Conservation (phyloP, 1,140 invertebrate species). For the Drosophila lini region DNA sequence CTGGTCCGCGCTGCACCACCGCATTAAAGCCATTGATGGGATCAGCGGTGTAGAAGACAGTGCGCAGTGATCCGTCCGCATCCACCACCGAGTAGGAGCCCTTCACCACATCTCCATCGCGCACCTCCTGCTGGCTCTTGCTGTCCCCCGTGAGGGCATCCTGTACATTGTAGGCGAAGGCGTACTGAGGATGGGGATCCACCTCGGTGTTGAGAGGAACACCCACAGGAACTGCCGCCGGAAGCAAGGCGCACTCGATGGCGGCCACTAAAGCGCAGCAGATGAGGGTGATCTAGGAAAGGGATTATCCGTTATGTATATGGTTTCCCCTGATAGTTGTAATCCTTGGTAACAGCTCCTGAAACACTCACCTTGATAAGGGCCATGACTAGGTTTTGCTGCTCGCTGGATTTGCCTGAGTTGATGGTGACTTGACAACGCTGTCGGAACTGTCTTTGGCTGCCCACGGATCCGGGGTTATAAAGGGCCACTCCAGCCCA, state of each 20-base stretch:
- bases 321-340: not conserved
- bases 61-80: conserved; percentile 86
- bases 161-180: conserved; percentile 87
- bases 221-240: conserved; percentile 71
- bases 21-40: conserved; percentile 87
- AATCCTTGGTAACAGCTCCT: not conserved
- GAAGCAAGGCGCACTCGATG: conserved; percentile 66
- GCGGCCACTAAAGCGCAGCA: conserved; percentile 62
- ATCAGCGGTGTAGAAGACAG: conserved; percentile 86
- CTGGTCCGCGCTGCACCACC: conserved; percentile 85
- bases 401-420: conserved; percentile 23
- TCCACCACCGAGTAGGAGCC: conserved; percentile 87
- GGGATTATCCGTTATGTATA: too few species aligned
- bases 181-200: conserved; percentile 87
- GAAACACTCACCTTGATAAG: conserved; percentile 69
- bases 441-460: conserved; percentile 54
- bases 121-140: conserved; percentile 87
- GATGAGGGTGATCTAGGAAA: conserved; percentile 50
- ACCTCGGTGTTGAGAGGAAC: conserved; percentile 85
- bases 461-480: conserved; percentile 34
- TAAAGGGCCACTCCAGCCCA: conserved; percentile 48
- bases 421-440: conserved; percentile 33
- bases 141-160: conserved; percentile 87
- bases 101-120: conserved; percentile 87
- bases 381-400: conserved; percentile 62